Percentiles rank a stretch among this genome's conserved stretches.
phyloP scores from a whole-genome alignment of 2,113 vertebrate species.

The Axis porcinus region DNA sequence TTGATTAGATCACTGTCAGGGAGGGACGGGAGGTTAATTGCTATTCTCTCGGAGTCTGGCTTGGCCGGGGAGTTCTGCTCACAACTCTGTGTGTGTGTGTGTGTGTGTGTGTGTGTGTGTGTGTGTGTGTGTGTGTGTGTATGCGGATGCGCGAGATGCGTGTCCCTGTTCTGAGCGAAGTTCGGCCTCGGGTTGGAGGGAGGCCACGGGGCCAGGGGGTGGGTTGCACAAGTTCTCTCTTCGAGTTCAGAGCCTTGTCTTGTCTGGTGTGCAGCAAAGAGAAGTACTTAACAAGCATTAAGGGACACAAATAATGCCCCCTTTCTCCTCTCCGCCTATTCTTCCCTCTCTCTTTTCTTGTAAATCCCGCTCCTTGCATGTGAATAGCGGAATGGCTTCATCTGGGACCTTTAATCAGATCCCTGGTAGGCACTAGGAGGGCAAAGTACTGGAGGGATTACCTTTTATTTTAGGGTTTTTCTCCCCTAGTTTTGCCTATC shows the following conservation, averaged over 20 bases:
- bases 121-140: neutral
- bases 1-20: slow-evolving; percentile 83
- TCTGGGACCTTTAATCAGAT: slow-evolving; percentile 86
- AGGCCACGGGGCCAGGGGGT: neutral
- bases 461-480: slow-evolving; percentile 83
- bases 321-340: slow-evolving; percentile 83
- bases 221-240: slow-evolving; percentile 72
- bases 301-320: slow-evolving; percentile 87
- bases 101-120: neutral
- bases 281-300: slow-evolving; percentile 88
- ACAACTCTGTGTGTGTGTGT: neutral
- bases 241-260: slow-evolving; percentile 80
- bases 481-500: slow-evolving; percentile 54
- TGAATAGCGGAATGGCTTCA: slow-evolving; percentile 86
- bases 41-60: slow-evolving; percentile 75
- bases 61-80: slow-evolving; percentile 59
- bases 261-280: slow-evolving; percentile 83
- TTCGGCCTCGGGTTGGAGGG: neutral
- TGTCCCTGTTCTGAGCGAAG: neutral
- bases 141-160: neutral
- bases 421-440: slow-evolving; percentile 81
- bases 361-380: slow-evolving; percentile 86
- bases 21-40: slow-evolving; percentile 83
- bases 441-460: slow-evolving; percentile 87
- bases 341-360: slow-evolving; percentile 85